Percentiles rank a stretch among this genome's conserved stretches.
phyloP scores from a whole-genome alignment of 2,113 vertebrate species.

The Coreoperca whiteheadi region DNA sequence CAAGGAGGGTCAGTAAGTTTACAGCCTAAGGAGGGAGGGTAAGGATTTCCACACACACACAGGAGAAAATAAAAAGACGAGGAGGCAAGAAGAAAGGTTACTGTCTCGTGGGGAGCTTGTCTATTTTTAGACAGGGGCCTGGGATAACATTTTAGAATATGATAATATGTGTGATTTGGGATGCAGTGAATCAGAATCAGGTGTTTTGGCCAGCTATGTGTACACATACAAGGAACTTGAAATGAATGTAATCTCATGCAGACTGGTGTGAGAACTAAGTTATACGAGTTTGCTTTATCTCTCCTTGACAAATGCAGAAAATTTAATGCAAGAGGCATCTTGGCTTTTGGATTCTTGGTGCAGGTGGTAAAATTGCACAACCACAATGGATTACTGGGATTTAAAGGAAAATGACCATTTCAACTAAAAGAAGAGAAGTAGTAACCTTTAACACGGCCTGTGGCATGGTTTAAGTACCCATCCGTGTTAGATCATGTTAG shows the following conservation, averaged over 20 bases:
- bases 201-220: no score
- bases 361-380: background rate
- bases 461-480: background rate
- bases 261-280: background rate
- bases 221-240: no score
- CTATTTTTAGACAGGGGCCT: conserved; percentile 53
- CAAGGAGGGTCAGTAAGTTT: conserved; percentile 77
- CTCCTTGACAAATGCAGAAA: background rate
- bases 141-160: conserved; percentile 26
- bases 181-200: no score
- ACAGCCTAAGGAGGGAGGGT: conserved; percentile 55
- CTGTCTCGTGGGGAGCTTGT: conserved; percentile 23
- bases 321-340: background rate
- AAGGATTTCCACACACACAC: conserved; percentile 30
- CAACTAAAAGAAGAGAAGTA: background rate
- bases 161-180: conserved; percentile 25
- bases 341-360: background rate
- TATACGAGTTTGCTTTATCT: background rate
- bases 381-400: background rate
- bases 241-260: background rate
- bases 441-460: background rate
- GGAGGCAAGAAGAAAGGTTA: conserved; percentile 27
- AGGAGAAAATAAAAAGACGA: conserved; percentile 30
- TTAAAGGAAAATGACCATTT: background rate
- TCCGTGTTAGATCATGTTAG: background rate